Base-by-base conservation (phyloP, 2,888 invertebrate genomes). In the Apoda limacodes region DNA sequence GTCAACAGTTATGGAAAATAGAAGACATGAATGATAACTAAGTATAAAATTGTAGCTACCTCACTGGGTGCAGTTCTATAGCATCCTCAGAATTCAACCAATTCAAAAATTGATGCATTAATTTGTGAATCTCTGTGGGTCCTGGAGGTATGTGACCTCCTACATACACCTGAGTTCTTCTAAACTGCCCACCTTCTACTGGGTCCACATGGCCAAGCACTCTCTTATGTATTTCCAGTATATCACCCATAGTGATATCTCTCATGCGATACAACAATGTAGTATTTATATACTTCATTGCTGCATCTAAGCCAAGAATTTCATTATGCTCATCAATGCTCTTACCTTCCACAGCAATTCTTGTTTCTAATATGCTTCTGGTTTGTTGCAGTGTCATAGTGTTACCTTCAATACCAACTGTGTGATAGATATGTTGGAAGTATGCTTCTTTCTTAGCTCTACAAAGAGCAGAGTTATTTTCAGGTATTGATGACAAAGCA, bases 301-400 rank as follows among this genome's bases (percentile, higher is more conserved):
- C 98, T 12, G 94, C 87, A 69, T 98, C 97, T 58, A 98, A 80
- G 14, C 94, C 95, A 23, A 98, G 71, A 50, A 98, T 94, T 81
- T 98, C 98, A 81, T 98, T 98, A 61, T 98, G 98, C 56, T 98
- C 98, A 47, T 93, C 87, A 28, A 98, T 88, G 57, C 95, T 95
- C 69, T 98, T 98, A 0, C 95, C 93, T 28, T 87, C 87, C 1
- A 95, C 90, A 1, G 80, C 80, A 47, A 80, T 56, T 34, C 76
- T 85, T 0, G 97, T 98, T 71, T 98, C 98, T 12, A 98, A 82
- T 38, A 98, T 88, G 34, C 91, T 91, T 42, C 96, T 83, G 0
- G 98, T 93, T 65, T 98, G 95, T 12, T 91, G 88, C 22, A 98
- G 78, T 2, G 93, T 92, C 90, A 99, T 93, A 0, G 98, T 98